Base-by-base conservation (phyloP, 2,113 vertebrate species). In the Calonectris borealis region DNA sequence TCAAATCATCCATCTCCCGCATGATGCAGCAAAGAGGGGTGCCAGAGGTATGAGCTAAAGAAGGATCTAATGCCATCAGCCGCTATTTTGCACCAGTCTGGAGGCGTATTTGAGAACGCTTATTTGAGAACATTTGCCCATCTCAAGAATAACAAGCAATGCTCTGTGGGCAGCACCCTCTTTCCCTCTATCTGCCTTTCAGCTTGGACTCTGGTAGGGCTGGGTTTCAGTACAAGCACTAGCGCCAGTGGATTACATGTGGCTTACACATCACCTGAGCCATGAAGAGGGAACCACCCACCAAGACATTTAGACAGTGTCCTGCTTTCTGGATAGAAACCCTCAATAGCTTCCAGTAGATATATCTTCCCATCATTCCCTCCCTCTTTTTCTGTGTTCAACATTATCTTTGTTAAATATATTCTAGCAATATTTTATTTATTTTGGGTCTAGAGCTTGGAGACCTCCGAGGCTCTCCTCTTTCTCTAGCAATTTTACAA, bases 231-330 rank as follows among this genome's bases (percentile, higher is more conserved):
- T 16, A 46, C 21, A 36, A 71, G 29, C 34, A 29, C 40, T 31
- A 26, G 16, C 61, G 36, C 36, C 0, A 0, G 11, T 26, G 9
- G 31, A 18, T 34, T 9, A 32, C 2, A 0, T 25, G 70, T 29
- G 44, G 54, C 18, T 84, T 54, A 26, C 7, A 13, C 20, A 8
- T 65, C 9, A 57, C 40, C 80, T 15, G 46, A 81, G 91, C 40
- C 51, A 19, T 7, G 18, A 73, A 21, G 5, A 55, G 19, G 22
- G 71, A 88, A 6, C 22, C 31, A 51, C 18, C 49, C n/a, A n/a
- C 9, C 38, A 5, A 16, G 71, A 38, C 21, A 20, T 20, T 54
- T 31, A 68, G 49, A 9, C 27, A n/a, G 24, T 11, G 21, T 24
- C 40, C 22, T 58, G 31, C 34, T 44, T 16, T 61, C 26, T 29